These are phyloP conservation scores for Pseudomyrmex dendroicus DNA, from an alignment of 1,140 invertebrate genomes.

Conservation along the genomic window DNA sequence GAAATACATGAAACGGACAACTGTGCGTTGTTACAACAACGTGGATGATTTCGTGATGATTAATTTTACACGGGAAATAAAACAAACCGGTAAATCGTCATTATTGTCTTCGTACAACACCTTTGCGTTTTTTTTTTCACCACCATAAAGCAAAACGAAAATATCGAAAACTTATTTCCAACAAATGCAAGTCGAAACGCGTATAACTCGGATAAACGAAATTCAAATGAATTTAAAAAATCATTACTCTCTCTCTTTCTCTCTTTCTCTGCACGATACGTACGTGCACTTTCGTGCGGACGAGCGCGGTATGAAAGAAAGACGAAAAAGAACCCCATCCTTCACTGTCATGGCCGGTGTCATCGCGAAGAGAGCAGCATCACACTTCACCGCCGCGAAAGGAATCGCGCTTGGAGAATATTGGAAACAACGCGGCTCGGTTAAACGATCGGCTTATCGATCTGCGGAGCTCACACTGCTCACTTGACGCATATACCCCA, in stretches of 20 bases:
- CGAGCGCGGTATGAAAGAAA: conserved; percentile 36
- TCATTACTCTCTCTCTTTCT: conserved; percentile 14
- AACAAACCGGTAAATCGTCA: neutral
- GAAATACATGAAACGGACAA: neutral
- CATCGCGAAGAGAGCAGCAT: conserved; percentile 58
- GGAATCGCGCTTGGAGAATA: conserved; percentile 21
- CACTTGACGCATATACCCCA: conserved; percentile 53
- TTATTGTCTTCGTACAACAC: neutral
- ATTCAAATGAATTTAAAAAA: neutral
- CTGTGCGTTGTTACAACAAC: neutral
- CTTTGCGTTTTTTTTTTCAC: neutral
- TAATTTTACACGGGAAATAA: neutral
- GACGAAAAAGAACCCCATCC: conserved; percentile 44
- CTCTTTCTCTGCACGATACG: conserved; percentile 2
- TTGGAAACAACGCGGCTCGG: conserved; percentile 11
- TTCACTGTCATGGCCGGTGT: conserved; percentile 67
- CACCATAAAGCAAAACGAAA: neutral
- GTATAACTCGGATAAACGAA: neutral
- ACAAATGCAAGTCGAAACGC: neutral
- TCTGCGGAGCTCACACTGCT: conserved; percentile 46
- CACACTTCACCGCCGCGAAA: conserved; percentile 67
- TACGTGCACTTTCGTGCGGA: conserved; percentile 39
- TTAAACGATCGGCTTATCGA: conserved; percentile 48
- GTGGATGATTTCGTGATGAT: neutral
- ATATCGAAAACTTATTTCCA: neutral